Conservation (phyloP, 2,797 vertebrate species). For the Neosalanx taihuensis region DNA sequence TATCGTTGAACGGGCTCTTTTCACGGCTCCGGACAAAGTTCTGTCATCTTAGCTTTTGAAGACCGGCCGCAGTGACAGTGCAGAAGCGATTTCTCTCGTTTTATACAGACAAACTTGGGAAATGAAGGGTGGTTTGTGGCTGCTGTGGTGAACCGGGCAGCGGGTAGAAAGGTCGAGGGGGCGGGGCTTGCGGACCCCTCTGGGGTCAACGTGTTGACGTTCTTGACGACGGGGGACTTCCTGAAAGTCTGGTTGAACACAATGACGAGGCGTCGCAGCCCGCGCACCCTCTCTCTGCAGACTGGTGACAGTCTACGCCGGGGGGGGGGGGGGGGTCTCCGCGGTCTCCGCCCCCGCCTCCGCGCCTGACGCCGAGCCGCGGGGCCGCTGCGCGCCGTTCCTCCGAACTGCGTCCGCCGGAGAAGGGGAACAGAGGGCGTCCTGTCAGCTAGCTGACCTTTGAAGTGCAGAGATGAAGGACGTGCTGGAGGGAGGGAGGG, state of each 20-base stretch:
- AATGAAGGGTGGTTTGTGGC: conserved; percentile 18
- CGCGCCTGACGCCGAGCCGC: too few species aligned
- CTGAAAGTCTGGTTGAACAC: not conserved
- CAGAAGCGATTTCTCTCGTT: conserved; percentile 36
- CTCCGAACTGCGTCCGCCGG: conserved; percentile 51
- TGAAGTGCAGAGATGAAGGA: conserved; percentile 72
- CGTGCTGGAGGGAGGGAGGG: conserved; percentile 29
- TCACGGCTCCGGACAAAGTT: conserved; percentile 48
- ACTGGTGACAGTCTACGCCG: too few species aligned
- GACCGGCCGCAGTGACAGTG: conserved; percentile 13
- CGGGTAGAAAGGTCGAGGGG: not conserved
- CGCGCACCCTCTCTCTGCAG: too few species aligned
- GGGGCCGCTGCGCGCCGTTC: conserved; percentile 31
- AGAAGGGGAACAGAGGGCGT: conserved; percentile 55
- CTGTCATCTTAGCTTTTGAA: conserved; percentile 35
- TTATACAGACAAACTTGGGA: conserved; percentile 41
- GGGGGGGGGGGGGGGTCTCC: too few species aligned
- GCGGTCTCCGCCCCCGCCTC: too few species aligned
- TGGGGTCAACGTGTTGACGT: not conserved
- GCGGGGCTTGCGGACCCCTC: not conserved
- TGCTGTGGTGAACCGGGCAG: conserved; percentile 30
- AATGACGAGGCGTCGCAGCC: not conserved
- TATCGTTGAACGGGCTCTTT: conserved; percentile 59
- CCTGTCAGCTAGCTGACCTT: conserved; percentile 72
- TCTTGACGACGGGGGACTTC: not conserved